These are phyloP conservation scores for Dynastes hyllus DNA, from an alignment of 2,888 invertebrate species.

Conservation along the genomic window DNA sequence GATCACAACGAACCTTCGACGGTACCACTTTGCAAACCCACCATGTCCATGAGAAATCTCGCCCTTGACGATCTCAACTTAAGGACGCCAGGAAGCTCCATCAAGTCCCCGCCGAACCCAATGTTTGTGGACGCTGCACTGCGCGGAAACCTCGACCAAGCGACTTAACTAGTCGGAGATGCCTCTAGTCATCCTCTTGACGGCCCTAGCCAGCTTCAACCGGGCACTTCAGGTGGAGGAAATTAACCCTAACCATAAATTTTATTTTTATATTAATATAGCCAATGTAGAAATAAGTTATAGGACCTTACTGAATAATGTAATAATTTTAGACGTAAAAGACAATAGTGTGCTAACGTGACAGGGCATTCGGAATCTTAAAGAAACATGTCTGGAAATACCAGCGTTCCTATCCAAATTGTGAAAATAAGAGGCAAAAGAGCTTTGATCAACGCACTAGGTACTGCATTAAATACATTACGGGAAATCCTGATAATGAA, in stretches of 20 bases:
- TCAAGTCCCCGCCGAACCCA: too few species aligned
- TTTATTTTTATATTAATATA: neutral
- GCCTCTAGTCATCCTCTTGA: neutral
- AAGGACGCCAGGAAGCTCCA: too few species aligned
- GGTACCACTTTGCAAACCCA: too few species aligned
- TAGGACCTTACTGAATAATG: neutral
- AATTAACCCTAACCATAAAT: neutral
- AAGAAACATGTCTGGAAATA: too few species aligned
- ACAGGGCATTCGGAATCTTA: neutral
- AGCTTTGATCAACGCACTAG: neutral
- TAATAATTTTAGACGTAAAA: neutral
- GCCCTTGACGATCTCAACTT: too few species aligned
- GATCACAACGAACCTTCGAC: neutral
- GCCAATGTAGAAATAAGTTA: neutral
- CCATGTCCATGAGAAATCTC: too few species aligned
- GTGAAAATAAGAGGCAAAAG: neutral
- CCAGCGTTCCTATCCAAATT: too few species aligned
- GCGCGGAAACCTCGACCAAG: too few species aligned
- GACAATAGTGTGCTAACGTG: neutral
- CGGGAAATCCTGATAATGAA: neutral
- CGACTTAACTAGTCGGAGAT: too few species aligned
- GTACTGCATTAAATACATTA: neutral
- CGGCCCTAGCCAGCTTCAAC: neutral
- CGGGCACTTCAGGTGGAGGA: conserved; percentile 4
- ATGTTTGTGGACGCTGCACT: too few species aligned